Conservation (phyloP, 1,140 invertebrate species). For the Mizuhopecten yessoensis region DNA sequence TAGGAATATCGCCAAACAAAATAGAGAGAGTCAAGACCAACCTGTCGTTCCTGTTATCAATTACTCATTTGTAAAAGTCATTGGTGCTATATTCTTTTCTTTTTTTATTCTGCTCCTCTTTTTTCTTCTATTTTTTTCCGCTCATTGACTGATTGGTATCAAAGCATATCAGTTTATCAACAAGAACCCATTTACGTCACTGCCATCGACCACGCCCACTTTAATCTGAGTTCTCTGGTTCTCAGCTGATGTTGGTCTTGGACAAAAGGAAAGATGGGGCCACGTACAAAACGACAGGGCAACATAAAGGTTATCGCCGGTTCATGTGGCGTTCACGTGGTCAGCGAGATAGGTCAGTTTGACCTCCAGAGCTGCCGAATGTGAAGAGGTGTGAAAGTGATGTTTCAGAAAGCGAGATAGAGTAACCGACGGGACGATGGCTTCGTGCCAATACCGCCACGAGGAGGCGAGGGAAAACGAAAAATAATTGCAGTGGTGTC, state of each 20-base stretch:
- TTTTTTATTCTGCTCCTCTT: not conserved
- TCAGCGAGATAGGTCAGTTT: not conserved
- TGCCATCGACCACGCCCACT: not conserved
- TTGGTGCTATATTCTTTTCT: not conserved
- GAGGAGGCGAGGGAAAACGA: not conserved
- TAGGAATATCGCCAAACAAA: constrained; percentile 22
- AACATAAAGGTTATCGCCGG: constrained; percentile 18
- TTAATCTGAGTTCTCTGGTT: constrained; percentile 10
- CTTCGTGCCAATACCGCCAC: not conserved
- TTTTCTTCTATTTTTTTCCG: not conserved
- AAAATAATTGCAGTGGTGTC: too few species aligned
- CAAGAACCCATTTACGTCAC: not conserved
- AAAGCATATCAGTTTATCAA: not conserved
- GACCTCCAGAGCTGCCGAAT: constrained; percentile 31
- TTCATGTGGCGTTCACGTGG: constrained; percentile 22
- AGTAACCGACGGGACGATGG: not conserved
- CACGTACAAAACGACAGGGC: not conserved
- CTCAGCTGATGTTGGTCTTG: not conserved
- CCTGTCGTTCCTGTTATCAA: not conserved
- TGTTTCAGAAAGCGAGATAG: not conserved
- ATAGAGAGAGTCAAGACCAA: not conserved
- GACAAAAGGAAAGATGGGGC: constrained; percentile 19
- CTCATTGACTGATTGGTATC: constrained; percentile 23
- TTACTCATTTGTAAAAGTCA: constrained; percentile 1
- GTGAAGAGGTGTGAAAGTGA: constrained; percentile 32